phyloP scores from a whole-genome alignment of 2,113 vertebrate genomes.

The Bubo bubo region DNA sequence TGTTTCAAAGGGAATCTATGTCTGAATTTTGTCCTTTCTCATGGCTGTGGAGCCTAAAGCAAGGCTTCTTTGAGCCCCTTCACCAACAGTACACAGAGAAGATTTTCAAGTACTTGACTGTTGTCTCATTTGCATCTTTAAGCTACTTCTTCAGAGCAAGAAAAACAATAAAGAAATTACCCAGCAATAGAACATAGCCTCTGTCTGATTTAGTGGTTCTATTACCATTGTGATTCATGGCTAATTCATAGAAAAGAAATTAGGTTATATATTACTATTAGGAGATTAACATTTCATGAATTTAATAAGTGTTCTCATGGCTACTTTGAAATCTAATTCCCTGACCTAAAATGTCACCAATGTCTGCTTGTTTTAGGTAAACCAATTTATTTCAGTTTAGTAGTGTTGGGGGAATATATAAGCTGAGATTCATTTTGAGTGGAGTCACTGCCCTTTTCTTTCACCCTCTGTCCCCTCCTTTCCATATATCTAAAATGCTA shows the following conservation, averaged over 20 bases:
- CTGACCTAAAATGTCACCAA: constrained; percentile 38
- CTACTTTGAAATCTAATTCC: constrained; percentile 39
- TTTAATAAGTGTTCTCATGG: constrained; percentile 54
- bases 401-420: not conserved
- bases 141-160: not conserved
- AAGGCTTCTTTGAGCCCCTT: not conserved
- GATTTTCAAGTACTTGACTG: not conserved
- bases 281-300: constrained; percentile 62
- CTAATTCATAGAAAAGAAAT: constrained; percentile 41
- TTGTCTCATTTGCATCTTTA: not conserved
- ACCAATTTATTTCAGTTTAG: constrained; percentile 39
- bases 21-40: not conserved
- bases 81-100: not conserved
- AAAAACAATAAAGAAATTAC: constrained; percentile 36
- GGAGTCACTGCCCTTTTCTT: constrained; percentile 29
- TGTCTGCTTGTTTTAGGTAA: constrained; percentile 47
- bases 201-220: constrained; percentile 36
- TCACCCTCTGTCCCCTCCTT: not conserved
- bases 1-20: not conserved
- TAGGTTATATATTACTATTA: constrained; percentile 55
- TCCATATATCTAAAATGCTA: not conserved
- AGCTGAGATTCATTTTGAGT: not conserved
- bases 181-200: not conserved
- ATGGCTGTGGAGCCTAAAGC: not conserved
- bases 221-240: constrained; percentile 44